phyloP scores from a whole-genome alignment of 2,888 invertebrate genomes.

The Microplitis manilae region DNA sequence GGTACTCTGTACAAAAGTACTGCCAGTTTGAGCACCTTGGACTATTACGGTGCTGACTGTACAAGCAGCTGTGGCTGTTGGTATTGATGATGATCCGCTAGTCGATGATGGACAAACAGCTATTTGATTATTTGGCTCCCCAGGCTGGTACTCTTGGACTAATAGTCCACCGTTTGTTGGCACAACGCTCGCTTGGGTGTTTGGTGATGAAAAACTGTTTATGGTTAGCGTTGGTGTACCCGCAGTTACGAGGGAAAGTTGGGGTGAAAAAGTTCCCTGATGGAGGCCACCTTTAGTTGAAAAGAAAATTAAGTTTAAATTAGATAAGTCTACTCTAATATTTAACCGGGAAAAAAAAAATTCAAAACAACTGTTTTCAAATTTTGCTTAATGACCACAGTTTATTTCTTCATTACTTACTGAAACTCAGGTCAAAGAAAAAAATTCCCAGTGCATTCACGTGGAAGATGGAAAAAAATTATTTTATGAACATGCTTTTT shows the following conservation, averaged over 20 bases:
- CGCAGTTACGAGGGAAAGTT: slow-evolving; percentile 65
- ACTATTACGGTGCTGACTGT: slow-evolving; percentile 58
- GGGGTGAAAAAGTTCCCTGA: slow-evolving; percentile 66
- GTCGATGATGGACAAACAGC: slow-evolving; percentile 70
- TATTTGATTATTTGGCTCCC: slow-evolving; percentile 60
- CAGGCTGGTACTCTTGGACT: slow-evolving; percentile 72
- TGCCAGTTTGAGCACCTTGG: slow-evolving; percentile 58
- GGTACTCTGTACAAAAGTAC: slow-evolving; percentile 55
- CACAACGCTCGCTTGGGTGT: slow-evolving; percentile 57
- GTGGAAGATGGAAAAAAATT: too few relatives aligned
- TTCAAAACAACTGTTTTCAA: too few relatives aligned
- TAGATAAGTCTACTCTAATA: background rate
- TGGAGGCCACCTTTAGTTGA: slow-evolving; percentile 61
- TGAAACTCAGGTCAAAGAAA: too few relatives aligned
- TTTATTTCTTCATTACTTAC: too few relatives aligned
- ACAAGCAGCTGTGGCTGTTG: slow-evolving; percentile 59
- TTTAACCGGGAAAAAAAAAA: too few relatives aligned
- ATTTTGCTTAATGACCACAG: too few relatives aligned
- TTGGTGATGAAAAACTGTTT: slow-evolving; percentile 65
- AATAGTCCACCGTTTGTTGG: slow-evolving; percentile 64
- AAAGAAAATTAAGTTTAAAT: slow-evolving; percentile 6
- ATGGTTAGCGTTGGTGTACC: slow-evolving; percentile 63
- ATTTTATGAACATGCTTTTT: too few relatives aligned
- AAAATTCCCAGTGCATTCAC: too few relatives aligned
- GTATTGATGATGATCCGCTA: slow-evolving; percentile 61